Conservation (phyloP, 2,113 vertebrate species). For the Heterocephalus glaber region DNA sequence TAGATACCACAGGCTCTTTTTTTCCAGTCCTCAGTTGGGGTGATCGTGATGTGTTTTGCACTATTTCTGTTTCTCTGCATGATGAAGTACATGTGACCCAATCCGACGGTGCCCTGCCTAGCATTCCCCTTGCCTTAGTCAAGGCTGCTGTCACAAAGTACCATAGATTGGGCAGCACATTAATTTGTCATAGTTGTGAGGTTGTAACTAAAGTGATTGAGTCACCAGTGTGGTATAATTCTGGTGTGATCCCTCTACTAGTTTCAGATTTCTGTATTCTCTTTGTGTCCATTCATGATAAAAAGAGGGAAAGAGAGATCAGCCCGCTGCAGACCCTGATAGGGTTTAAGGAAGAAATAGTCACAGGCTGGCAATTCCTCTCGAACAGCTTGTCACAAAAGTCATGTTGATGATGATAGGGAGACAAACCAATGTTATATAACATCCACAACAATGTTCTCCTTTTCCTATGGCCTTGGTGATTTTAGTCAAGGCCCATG, state of each 20-base stretch:
- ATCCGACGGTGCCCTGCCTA: too few relatives aligned
- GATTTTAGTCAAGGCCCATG: not conserved
- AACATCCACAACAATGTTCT: not conserved
- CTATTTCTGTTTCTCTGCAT: not conserved
- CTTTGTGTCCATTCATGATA: not conserved
- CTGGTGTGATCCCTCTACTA: too few relatives aligned
- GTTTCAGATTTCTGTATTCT: not conserved
- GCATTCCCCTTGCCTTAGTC: not conserved
- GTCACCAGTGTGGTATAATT: fast-evolving
- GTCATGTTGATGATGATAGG: not conserved
- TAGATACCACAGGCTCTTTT: not conserved
- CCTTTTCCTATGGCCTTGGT: not conserved
- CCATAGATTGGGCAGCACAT: not conserved
- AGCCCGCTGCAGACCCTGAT: too few relatives aligned
- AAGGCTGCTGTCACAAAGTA: not conserved
- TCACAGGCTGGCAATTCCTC: not conserved
- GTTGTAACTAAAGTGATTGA: not conserved
- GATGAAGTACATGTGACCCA: not conserved
- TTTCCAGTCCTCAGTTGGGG: not conserved
- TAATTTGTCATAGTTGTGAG: too few relatives aligned
- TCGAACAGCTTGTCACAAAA: not conserved
- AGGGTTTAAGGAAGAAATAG: not conserved
- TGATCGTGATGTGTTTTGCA: not conserved
- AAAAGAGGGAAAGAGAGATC: fast-evolving
- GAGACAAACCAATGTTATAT: not conserved